phyloP scores from a whole-genome alignment of 1,140 invertebrate genomes.

The Macrocentrus cingulum region DNA sequence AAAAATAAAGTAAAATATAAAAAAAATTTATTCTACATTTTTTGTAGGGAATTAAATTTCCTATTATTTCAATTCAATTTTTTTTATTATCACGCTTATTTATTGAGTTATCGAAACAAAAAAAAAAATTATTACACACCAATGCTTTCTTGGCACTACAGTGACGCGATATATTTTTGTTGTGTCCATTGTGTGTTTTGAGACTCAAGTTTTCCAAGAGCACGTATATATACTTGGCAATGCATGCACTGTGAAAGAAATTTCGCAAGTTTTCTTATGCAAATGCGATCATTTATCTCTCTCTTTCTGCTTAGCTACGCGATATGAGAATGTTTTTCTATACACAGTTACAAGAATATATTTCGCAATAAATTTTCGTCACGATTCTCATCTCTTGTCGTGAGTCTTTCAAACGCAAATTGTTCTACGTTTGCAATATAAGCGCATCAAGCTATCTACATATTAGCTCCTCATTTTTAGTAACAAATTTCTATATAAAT shows the following conservation, averaged over 20 bases:
- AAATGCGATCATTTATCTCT: slow-evolving; percentile 5
- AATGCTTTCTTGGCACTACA: too few relatives aligned
- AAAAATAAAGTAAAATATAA: too few relatives aligned
- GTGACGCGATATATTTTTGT: too few relatives aligned
- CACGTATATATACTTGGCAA: background rate
- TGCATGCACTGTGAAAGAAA: background rate
- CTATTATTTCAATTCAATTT: too few relatives aligned
- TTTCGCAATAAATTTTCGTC: slow-evolving; percentile 13
- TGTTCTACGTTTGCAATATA: background rate
- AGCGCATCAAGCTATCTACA: background rate
- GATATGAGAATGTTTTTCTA: background rate
- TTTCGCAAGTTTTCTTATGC: background rate
- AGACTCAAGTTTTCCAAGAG: background rate
- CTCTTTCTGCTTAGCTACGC: too few relatives aligned
- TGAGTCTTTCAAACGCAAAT: background rate
- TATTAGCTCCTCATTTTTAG: too few relatives aligned
- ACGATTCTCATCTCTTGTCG: background rate
- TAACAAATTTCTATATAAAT: too few relatives aligned
- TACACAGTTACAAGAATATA: slow-evolving; percentile 1
- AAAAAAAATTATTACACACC: too few relatives aligned
- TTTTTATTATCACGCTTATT: too few relatives aligned
- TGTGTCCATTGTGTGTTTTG: background rate
- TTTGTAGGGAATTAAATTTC: too few relatives aligned
- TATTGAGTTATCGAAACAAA: too few relatives aligned
- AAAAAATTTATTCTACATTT: too few relatives aligned